phyloP scores from a whole-genome alignment of 1,140 invertebrate genomes.

The Ostrea edulis region DNA sequence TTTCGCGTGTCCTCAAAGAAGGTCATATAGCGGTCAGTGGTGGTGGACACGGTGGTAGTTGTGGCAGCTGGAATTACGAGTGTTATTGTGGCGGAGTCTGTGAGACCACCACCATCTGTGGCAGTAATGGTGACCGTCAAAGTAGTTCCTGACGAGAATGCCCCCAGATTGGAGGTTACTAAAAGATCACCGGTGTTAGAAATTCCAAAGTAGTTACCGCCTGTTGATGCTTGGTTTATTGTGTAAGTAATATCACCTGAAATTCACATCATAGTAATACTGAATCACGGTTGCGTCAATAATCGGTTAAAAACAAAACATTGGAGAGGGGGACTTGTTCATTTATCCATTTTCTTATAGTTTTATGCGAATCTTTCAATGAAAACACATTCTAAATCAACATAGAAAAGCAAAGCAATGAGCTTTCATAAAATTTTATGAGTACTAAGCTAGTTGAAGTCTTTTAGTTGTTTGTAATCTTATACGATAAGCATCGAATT shows the following conservation, averaged over 20 bases:
- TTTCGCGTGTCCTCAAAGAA: slow-evolving; percentile 48
- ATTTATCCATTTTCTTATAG: no score
- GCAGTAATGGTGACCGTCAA: neutral
- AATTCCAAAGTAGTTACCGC: slow-evolving; percentile 6
- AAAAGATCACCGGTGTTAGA: neutral
- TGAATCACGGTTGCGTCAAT: no score
- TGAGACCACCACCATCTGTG: slow-evolving; percentile 44
- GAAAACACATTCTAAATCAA: no score
- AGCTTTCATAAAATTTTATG: no score
- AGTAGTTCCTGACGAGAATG: slow-evolving; percentile 22
- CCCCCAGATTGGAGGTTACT: neutral
- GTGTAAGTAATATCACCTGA: slow-evolving; percentile 14
- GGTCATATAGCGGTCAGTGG: slow-evolving; percentile 53
- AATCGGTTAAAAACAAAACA: no score
- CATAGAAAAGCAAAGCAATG: no score
- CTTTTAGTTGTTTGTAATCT: no score
- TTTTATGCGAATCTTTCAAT: no score
- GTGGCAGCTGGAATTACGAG: slow-evolving; percentile 38
- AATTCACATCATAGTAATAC: neutral
- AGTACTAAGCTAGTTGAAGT: no score
- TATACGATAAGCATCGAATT: no score
- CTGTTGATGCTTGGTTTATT: neutral
- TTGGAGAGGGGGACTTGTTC: no score
- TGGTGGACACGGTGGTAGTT: slow-evolving; percentile 41
- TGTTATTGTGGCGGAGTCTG: slow-evolving; percentile 28